phyloP scores from a whole-genome alignment of 2,888 invertebrate species.

The Heliconius charithonia region DNA sequence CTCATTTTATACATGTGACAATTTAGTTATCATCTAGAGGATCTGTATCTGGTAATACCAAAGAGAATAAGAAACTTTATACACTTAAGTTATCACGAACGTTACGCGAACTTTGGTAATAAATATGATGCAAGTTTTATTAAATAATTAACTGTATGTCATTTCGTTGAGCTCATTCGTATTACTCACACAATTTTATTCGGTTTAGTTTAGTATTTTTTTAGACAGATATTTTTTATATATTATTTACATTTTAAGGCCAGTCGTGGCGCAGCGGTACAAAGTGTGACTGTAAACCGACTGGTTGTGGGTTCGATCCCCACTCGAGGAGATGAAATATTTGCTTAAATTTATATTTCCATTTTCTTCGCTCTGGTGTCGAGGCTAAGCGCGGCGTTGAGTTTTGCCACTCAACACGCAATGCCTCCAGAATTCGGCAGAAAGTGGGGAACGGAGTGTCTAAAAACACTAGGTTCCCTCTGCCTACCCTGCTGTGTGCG shows the following conservation, averaged over 20 bases:
- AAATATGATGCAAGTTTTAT: constrained; percentile 16
- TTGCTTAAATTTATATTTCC: no score
- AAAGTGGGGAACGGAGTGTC: no score
- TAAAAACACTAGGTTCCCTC: no score
- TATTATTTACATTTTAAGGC: not conserved
- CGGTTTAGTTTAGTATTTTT: not conserved
- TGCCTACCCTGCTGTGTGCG: no score
- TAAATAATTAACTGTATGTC: not conserved
- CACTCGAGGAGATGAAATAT: no score
- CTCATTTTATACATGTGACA: not conserved
- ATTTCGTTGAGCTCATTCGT: not conserved
- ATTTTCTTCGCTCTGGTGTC: no score
- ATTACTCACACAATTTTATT: not conserved
- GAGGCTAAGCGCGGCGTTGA: no score
- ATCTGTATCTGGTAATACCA: constrained; percentile 20
- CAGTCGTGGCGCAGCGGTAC: no score
- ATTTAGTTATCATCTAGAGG: constrained; percentile 23
- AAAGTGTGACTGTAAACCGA: no score
- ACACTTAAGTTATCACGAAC: not conserved
- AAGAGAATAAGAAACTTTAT: constrained; percentile 22
- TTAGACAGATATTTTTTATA: not conserved
- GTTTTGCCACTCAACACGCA: no score
- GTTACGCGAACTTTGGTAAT: not conserved
- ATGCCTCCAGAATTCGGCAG: no score
- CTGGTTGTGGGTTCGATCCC: no score